Percentiles rank a stretch among this genome's conserved stretches.
These are phyloP conservation scores for Pempheris klunzingeri DNA, from an alignment of 2,797 vertebrate species.

Conservation along the genomic window DNA sequence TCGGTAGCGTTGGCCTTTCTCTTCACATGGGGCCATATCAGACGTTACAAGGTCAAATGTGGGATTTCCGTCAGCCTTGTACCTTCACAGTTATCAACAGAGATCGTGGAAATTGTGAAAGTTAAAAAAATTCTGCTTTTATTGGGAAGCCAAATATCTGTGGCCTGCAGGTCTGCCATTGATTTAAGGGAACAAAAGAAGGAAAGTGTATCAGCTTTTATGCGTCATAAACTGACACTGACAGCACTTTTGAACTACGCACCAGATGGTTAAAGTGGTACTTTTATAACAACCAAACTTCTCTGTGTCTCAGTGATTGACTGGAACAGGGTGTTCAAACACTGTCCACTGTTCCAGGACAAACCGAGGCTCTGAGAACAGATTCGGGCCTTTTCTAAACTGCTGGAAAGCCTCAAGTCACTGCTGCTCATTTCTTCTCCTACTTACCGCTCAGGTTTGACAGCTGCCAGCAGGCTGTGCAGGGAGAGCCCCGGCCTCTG, in stretches of 20 bases:
- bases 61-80: no score
- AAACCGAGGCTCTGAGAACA: background rate
- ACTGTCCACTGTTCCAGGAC: no score
- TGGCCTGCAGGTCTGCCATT: background rate
- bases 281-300: background rate
- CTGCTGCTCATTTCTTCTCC: background rate
- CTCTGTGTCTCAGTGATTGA: background rate
- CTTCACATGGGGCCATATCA: background rate
- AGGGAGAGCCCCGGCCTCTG: slow-evolving; percentile 88
- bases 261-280: background rate
- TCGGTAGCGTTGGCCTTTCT: no score
- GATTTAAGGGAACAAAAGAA: background rate
- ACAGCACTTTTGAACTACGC: no score
- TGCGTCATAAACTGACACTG: no score
- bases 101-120: background rate
- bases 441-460: slow-evolving; percentile 60
- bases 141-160: background rate
- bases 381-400: background rate
- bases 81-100: no score
- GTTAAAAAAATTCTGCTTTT: background rate
- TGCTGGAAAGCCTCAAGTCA: background rate
- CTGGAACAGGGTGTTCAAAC: background rate
- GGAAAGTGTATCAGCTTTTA: no score
- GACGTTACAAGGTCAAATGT: background rate
- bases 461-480: slow-evolving; percentile 82